phyloP scores from a whole-genome alignment of 1,140 invertebrate genomes.

The Macrobrachium rosenbergii region DNA sequence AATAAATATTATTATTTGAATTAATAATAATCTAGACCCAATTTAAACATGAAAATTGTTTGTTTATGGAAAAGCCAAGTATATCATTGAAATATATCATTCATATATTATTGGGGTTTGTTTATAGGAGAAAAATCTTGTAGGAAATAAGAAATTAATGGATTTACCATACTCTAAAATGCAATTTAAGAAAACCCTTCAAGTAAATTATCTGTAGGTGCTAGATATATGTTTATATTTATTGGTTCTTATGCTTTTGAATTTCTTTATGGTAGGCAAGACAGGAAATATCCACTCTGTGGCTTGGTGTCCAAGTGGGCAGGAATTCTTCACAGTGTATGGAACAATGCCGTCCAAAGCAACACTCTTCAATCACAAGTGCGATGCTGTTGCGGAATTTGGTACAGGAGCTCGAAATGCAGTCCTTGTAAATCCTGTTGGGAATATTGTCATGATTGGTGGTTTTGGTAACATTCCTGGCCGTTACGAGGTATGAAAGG shows the following conservation, averaged over 20 bases:
- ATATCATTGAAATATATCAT: too few relatives aligned
- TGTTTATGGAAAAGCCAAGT: too few relatives aligned
- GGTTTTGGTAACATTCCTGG: conserved; percentile 64
- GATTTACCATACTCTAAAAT: too few relatives aligned
- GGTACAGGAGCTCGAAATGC: conserved; percentile 61
- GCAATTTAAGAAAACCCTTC: too few relatives aligned
- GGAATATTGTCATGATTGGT: conserved; percentile 60
- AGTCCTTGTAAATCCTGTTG: conserved; percentile 59
- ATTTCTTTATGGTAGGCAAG: conserved; percentile 4
- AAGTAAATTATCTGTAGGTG: too few relatives aligned
- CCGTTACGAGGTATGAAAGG: conserved; percentile 55
- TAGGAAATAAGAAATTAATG: too few relatives aligned
- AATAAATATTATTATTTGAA: too few relatives aligned
- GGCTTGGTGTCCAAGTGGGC: conserved; percentile 54
- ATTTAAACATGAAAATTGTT: too few relatives aligned
- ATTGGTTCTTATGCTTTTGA: not conserved
- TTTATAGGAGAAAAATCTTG: too few relatives aligned
- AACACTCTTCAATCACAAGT: conserved; percentile 59
- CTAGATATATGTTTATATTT: too few relatives aligned
- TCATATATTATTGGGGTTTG: too few relatives aligned
- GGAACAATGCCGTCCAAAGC: conserved; percentile 57
- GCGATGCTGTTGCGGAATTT: conserved; percentile 55
- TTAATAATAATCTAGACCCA: too few relatives aligned
- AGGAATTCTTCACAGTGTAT: conserved; percentile 60
- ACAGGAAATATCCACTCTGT: conserved; percentile 57